Evolutionary conservation across 53 echinoderm and acorn worm species (phyloP), one percentile per base, ranked within the genome.

Genomic region (Holothuria leucospilota): DNA sequence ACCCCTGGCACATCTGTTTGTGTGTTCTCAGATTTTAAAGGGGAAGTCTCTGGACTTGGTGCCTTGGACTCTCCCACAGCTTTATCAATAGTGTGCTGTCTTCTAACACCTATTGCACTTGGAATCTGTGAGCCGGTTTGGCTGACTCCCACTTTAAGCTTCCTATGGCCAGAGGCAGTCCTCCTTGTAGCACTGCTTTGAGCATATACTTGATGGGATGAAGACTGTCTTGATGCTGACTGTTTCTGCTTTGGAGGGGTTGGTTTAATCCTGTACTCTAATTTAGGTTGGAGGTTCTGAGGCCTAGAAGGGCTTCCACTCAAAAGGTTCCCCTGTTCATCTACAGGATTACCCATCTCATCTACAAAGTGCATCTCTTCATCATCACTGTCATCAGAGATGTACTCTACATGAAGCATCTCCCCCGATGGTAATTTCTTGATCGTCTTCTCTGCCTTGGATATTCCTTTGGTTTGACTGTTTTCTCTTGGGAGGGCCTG

Each of bases 321-420:
- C 60, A 92, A 71, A n/a, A 89, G 90, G 23, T 89, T 88, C 21
- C 92, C 95, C 60, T 84, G 72, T 23, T 86, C 75, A 60, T 95
- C 88, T 7, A 98, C 82, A 10, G 98, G 98, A 77, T 95, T 98
- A 39, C 98, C 98, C 62, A 91, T 94, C 84, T 98, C 98, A 88
- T 98, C 98, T 13, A 98, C 90, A 81, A 95, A 98, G 68, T 98
- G 98, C 72, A 93, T 86, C 38, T 95, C 95, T 67, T 98, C 98
- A 85, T 98, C 95, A 13, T 88, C 95, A 66, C 95, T 95, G 52
- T 98, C 98, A 81, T 95, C 98, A 53, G 96, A 96, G 56, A 96
- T 96, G 71, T 96, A 96, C 21, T 91, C 91, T 20, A 96, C 96
- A 21, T 91, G 81, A 8, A 96, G 93, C 49, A 82, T 90, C 42